A percentile compares a stretch with the other conserved stretches of the same genome.
phyloP scores from a whole-genome alignment of 2,888 invertebrate genomes.

The Agonopterix subpropinquella region DNA sequence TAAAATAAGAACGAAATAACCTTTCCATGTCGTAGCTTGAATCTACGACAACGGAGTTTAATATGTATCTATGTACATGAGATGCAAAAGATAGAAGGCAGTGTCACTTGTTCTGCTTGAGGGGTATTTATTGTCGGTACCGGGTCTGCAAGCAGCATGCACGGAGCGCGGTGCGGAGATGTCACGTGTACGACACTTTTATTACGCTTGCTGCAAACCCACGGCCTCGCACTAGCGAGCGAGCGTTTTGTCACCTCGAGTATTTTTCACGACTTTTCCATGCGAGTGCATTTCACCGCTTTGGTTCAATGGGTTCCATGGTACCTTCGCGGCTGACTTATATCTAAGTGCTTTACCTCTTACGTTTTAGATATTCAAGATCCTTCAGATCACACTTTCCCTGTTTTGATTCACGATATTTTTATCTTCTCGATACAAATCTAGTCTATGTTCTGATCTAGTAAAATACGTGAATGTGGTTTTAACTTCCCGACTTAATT shows the following conservation, averaged over 20 bases:
- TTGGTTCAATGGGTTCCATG: slow-evolving; percentile 46
- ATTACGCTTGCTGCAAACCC: slow-evolving; percentile 22
- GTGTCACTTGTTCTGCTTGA: neutral
- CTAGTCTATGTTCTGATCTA: slow-evolving; percentile 22
- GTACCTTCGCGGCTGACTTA: slow-evolving; percentile 44
- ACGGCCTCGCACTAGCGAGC: slow-evolving; percentile 29
- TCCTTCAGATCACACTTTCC: slow-evolving; percentile 6
- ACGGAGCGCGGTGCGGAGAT: slow-evolving; percentile 6
- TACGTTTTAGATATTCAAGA: no score
- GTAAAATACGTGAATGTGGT: slow-evolving; percentile 58
- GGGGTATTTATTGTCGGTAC: slow-evolving; percentile 8
- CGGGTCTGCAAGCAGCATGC: neutral
- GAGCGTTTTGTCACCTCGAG: slow-evolving; percentile 53
- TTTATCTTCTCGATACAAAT: slow-evolving; percentile 15
- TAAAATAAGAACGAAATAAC: no score
- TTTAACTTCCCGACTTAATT: slow-evolving; percentile 68
- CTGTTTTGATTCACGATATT: neutral
- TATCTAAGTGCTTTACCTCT: slow-evolving; percentile 38
- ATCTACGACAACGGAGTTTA: no score
- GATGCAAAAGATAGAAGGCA: neutral
- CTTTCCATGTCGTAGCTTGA: no score
- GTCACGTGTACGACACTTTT: slow-evolving; percentile 39
- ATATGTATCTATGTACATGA: no score
- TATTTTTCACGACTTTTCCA: slow-evolving; percentile 58
- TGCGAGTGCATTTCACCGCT: slow-evolving; percentile 51